A percentile compares a stretch with the other conserved stretches of the same genome.
Conservation (phyloP, 2,797 vertebrate genomes). For the Coregonus suidteri region DNA sequence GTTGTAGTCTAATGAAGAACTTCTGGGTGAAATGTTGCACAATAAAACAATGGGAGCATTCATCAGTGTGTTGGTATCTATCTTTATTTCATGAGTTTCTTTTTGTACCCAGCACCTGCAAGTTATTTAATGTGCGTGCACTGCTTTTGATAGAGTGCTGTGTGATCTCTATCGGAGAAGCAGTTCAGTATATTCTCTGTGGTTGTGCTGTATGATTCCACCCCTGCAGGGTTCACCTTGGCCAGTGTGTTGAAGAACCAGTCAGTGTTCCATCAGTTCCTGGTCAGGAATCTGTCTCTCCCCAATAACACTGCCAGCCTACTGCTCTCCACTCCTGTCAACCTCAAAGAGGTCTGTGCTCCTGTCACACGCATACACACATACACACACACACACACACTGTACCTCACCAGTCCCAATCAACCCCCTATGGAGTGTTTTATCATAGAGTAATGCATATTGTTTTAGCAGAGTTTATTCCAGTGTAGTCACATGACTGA, state of each 20-base stretch:
- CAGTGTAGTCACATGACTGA: neutral
- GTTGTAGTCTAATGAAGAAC: too few species aligned
- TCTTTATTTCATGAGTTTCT: neutral
- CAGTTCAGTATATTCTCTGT: neutral
- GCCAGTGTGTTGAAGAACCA: conserved; percentile 83
- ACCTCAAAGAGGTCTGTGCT: conserved; percentile 78
- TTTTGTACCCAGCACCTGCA: neutral
- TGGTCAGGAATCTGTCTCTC: conserved; percentile 86
- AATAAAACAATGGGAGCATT: too few species aligned
- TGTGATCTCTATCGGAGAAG: too few species aligned
- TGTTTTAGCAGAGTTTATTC: too few species aligned
- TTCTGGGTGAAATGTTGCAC: too few species aligned
- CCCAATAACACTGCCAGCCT: conserved; percentile 76
- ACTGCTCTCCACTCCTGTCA: conserved; percentile 81
- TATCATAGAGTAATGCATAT: neutral
- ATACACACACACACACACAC: neutral
- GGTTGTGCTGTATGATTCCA: neutral
- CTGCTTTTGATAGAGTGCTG: too few species aligned
- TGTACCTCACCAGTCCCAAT: too few species aligned
- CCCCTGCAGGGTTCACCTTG: conserved; percentile 77
- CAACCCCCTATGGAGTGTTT: neutral
- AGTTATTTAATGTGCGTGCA: neutral
- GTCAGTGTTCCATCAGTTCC: conserved; percentile 78
- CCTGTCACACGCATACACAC: neutral
- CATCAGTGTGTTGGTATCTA: too few species aligned